Evolutionary conservation across 2,797 vertebrate species (phyloP).

Genomic region (Halcyon smyrnensis): DNA sequence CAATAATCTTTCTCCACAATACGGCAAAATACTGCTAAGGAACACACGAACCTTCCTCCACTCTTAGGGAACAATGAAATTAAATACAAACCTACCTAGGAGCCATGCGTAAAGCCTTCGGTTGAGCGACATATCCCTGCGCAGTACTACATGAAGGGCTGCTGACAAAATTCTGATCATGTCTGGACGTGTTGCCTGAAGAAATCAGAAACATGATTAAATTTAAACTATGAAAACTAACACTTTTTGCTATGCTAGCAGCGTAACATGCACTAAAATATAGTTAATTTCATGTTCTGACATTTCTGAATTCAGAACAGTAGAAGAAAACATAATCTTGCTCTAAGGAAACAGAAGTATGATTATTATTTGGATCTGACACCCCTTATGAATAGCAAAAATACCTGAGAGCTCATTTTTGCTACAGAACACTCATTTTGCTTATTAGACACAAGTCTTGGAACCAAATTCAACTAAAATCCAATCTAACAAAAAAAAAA

Average conservation of each 20-base stretch:
- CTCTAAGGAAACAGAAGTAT: neutral
- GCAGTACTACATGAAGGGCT: slow-evolving; percentile 95
- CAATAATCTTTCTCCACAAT: neutral
- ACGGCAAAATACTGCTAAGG: neutral
- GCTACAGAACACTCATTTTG: neutral
- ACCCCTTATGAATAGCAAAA: neutral
- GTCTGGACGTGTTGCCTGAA: slow-evolving; percentile 93
- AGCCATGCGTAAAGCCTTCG: slow-evolving; percentile 98
- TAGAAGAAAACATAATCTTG: neutral
- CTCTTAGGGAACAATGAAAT: neutral
- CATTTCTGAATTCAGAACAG: neutral
- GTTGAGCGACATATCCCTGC: slow-evolving; percentile 99
- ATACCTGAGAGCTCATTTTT: neutral
- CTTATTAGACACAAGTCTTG: neutral
- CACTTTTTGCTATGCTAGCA: neutral
- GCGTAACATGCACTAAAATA: neutral
- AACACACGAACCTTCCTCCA: neutral
- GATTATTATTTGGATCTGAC: neutral
- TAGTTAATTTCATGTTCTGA: neutral
- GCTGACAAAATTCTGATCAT: slow-evolving; percentile 98
- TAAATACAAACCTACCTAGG: slow-evolving; percentile 84
- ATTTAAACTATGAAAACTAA: neutral
- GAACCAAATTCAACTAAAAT: neutral
- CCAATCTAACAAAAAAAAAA: neutral
- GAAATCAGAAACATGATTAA: slow-evolving; percentile 24